A percentile compares a stretch with the other conserved stretches of the same genome.
Evolutionary conservation across 1,140 invertebrate species (phyloP).

Genomic region (Oppia nitens): DNA sequence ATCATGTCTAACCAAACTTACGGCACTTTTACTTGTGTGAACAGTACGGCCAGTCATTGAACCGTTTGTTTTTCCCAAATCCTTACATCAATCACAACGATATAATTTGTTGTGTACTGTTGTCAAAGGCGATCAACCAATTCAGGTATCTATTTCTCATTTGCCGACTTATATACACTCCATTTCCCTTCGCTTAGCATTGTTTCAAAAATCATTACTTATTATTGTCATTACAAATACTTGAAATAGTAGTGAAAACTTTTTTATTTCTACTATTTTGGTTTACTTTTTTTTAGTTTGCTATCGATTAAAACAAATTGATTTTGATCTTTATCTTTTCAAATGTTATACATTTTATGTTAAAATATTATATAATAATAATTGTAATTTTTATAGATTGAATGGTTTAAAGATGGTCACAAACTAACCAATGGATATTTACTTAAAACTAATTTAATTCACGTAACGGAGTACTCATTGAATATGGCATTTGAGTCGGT

Average conservation of each 20-base stretch:
- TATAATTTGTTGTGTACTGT: constrained; percentile 68
- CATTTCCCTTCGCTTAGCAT: background rate
- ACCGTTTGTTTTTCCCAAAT: constrained; percentile 38
- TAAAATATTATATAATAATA: background rate
- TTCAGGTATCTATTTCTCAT: constrained; percentile 29
- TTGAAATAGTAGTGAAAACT: no score
- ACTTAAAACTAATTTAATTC: constrained; percentile 12
- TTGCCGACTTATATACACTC: no score
- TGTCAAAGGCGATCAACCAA: constrained; percentile 55
- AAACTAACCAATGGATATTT: constrained; percentile 26
- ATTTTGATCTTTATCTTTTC: background rate
- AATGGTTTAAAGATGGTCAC: constrained; percentile 27
- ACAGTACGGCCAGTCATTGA: constrained; percentile 26
- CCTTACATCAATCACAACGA: constrained; percentile 62
- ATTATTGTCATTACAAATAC: background rate
- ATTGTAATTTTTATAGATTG: constrained; percentile 14
- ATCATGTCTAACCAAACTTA: no score
- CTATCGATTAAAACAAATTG: no score
- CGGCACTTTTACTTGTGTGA: constrained; percentile 4
- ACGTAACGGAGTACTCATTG: constrained; percentile 22
- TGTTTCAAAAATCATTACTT: background rate
- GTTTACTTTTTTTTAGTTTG: no score
- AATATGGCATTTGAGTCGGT: constrained; percentile 22
- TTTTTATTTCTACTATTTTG: no score
- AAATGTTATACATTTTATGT: background rate